Base-by-base conservation (phyloP, 2,113 vertebrate genomes). In the Dipodomys merriami region DNA sequence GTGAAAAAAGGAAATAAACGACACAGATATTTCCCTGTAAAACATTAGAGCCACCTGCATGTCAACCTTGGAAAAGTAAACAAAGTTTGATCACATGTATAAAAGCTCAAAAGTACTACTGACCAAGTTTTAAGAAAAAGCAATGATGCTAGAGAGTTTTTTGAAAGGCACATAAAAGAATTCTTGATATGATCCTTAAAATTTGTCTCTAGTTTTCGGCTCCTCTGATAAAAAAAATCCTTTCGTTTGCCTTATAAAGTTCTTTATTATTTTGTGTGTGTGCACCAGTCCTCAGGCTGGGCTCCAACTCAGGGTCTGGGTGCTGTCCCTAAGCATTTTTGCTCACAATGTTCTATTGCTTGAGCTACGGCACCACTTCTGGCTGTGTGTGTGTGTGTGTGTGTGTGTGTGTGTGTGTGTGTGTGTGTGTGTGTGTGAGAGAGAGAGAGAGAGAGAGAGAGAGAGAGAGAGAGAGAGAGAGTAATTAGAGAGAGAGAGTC, bases 31-130 rank as follows among this genome's bases (percentile, higher is more conserved):
- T 64, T 68, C 79, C 30, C n/a, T 84, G 6, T 30, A 4, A 77
- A 87, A 83, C 72, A 83, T 69, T 19, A 81, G 25, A 93, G 72
- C 53, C 44, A 88, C 91, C 79, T 95, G 87, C 53, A 92, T 88
- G 62, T 90, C 90, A 95, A 35, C 78, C 23, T 83, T 18, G 9
- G 64, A 80, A 93, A 65, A 90, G 23, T 86, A 85, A 89, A 87
- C 67, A 92, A 20, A 78, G 13, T 83, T 83, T 93, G 71, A 74
- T 91, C 60, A 92, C 80, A 69, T 4, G 46, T 9, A 53, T 33
- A 91, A 87, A 85, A 85, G 62, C 67, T 83, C 62, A 88, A 90
- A 78, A 76, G 30, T 94, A 91, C 81, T 71, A 60, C 8, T 67
- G 72, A 87, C 29, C 64, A 88, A 25, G 5, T 53, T 91, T 90